These are phyloP conservation scores for Micromys minutus DNA, from an alignment of 2,113 vertebrate genomes.

Conservation along the genomic window DNA sequence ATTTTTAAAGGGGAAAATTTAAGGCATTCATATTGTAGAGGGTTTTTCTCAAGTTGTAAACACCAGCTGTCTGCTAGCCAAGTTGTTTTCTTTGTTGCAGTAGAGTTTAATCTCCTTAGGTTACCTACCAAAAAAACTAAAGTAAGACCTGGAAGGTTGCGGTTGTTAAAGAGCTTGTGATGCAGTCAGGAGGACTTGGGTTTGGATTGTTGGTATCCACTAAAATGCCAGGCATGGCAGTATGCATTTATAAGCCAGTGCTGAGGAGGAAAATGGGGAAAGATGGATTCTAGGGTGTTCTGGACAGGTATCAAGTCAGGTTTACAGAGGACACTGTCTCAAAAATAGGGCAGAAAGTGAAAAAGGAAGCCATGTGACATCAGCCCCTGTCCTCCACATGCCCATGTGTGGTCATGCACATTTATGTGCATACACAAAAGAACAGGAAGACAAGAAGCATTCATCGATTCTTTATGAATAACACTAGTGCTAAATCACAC, in stretches of 20 bases:
- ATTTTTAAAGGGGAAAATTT: neutral
- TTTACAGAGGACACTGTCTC: neutral
- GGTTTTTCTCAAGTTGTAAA: neutral
- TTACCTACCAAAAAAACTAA: neutral
- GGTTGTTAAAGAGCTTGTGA: neutral
- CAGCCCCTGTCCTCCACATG: neutral
- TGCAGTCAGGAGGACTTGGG: neutral
- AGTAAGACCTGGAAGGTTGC: too few species aligned
- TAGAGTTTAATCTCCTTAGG: neutral
- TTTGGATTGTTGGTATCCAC: neutral
- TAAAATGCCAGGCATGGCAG: neutral
- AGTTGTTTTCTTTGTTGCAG: neutral
- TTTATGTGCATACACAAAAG: neutral
- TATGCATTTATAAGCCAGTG: neutral
- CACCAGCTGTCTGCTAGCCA: neutral
- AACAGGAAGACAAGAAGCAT: neutral
- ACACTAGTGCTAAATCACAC: neutral
- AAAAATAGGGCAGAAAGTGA: neutral
- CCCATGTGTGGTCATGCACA: neutral
- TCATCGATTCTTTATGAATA: neutral
- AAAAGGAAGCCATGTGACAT: neutral
- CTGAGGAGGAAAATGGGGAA: neutral
- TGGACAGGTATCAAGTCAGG: too few species aligned
- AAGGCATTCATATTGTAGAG: neutral
- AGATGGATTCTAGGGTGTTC: neutral